These are phyloP conservation scores for Montifringilla adamsi DNA, from an alignment of 2,113 vertebrate genomes.

Conservation along the genomic window DNA sequence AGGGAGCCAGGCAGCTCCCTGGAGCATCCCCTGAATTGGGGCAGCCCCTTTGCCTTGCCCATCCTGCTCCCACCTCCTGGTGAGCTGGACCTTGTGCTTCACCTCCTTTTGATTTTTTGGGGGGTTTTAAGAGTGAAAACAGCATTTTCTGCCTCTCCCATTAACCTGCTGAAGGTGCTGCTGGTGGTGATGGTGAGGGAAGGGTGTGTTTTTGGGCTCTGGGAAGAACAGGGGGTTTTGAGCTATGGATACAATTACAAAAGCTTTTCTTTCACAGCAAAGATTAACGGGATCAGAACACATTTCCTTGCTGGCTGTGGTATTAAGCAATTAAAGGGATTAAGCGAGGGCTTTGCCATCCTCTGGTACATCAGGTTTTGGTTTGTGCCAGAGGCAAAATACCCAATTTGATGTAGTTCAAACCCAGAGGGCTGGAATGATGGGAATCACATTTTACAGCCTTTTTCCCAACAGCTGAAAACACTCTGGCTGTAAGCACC, in stretches of 20 bases:
- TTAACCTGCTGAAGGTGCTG: neutral
- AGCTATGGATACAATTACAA: neutral
- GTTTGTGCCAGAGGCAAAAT: conserved; percentile 15
- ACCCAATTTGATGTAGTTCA: neutral
- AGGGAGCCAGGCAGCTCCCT: neutral
- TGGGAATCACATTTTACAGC: conserved; percentile 23
- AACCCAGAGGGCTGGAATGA: neutral
- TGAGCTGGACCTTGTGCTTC: neutral
- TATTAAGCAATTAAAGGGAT: neutral
- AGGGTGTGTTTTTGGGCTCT: neutral
- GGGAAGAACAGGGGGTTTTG: neutral
- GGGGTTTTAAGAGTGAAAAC: neutral
- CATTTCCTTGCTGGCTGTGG: neutral
- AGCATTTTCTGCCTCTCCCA: neutral
- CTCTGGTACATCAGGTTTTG: neutral
- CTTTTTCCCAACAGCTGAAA: conserved; percentile 42
- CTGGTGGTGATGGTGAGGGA: rapidly evolving
- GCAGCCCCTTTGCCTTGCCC: neutral
- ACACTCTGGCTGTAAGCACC: neutral
- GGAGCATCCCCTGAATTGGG: neutral
- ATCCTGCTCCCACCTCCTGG: neutral
- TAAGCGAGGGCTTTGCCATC: neutral
- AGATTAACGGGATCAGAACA: neutral
- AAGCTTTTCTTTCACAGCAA: neutral
- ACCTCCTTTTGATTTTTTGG: neutral